Evolutionary conservation across 2,888 invertebrate species (phyloP), one percentile per base, ranked within the genome.

Genomic region (Xanthostigma xanthostigma): DNA sequence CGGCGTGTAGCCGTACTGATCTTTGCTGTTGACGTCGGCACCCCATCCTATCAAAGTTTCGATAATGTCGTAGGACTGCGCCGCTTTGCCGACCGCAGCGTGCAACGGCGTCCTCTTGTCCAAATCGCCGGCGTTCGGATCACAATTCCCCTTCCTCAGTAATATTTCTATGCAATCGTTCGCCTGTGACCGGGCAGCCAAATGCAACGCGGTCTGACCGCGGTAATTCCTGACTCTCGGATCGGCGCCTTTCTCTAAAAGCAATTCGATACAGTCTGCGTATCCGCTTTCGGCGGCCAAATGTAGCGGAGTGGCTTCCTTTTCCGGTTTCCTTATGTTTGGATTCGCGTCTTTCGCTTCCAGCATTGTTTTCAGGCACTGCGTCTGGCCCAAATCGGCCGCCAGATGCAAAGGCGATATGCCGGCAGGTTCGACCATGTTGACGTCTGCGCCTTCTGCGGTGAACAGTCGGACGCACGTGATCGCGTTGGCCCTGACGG

Each of bases 281-380:
- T 86, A 86, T 2, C 91, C 90, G 49, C 87, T 86, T 61, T 91
- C 91, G 1, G 92, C 90, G 0, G 92, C 90, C 53, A 92, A 69
- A 69, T 93, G 93, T 48, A 90, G 61, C 1, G 88, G 81, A 0
- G 85, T 87, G 10, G 84, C 80, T 53, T 84, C 83, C 57, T 84
- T 81, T 49, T 82, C 84, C 6, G 79, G 75, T 41, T 84, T 83
- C 52, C 79, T 72, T 0, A 79, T 76, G 57, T 87, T 79, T 1
- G 84, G 73, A 58, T 86, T 79, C 1, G 79, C 76, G 51, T 79
- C 75, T 44, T 86, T 81, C 6, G 81, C 79, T 55, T 84, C 82
- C 39, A 89, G 63, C 54, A 93, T 73, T 55, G 86, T 78, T 55
- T 78, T 74, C 53, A 91, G 72, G 61, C 83, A 86, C 55, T 79